Base-by-base conservation (phyloP, 2,888 invertebrate species). In the Caenorhabditis wallacei region DNA sequence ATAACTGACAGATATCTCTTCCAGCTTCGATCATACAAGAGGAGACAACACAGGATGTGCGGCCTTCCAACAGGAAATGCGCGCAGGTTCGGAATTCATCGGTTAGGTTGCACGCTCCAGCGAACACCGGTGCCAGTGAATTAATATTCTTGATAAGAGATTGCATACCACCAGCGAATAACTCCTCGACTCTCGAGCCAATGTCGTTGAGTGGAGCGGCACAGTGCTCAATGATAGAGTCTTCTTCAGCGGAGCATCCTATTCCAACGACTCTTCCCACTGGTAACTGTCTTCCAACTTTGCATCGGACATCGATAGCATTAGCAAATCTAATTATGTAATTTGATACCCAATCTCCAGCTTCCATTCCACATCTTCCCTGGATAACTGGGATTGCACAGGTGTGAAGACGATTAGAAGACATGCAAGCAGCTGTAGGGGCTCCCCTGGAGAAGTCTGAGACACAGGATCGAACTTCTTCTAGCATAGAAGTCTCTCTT, bases 141-240 rank as follows among this genome's bases (percentile, higher is more conserved):
- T 91, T 91, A 75, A 90, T 85, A 59, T 91, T 91, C 81, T 90
- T 91, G 78, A 91, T 87, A 53, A 91, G 84, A 0, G 86, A 82
- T 79, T 91, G 91, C 74, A 85, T 83, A 46, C 87, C 85, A 5
- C 86, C 87, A 22, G 86, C 84, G 74, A 87, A 87, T 54, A 87
- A 26, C 54, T 85, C 86, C 70, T 87, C 87, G 53, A 87, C 84
- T 46, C 87, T 74, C 10, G 80, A 68, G 37, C 88, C 88, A 35
- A 91, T 88, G 63, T 89, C 91, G 24, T 89, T 89, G 40, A 91
- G 83, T 20, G 90, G 91, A 57, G 89, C 89, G 0, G 90, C 88
- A 70, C 91, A 91, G 66, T 89, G 89, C 22, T 90, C 88, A 54
- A 91, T 88, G 43, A 91, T 82, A n/a, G 88, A 87, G 20, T 89